Conservation (phyloP, 2,888 invertebrate species). For the Drosophila phalerata region DNA sequence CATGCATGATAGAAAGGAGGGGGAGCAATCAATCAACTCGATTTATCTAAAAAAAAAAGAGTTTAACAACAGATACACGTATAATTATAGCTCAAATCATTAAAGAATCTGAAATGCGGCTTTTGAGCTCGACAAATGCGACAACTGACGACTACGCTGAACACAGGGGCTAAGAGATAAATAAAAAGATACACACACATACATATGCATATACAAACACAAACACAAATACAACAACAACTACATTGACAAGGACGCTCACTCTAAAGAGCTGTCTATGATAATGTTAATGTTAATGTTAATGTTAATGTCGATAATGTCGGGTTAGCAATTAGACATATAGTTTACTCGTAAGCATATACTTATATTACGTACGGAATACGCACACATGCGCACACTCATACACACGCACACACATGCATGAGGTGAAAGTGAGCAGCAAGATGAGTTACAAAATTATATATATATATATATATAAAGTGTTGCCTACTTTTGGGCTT, state of each 20-base stretch:
- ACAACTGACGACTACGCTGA: slow-evolving; percentile 27
- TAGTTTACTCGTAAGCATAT: slow-evolving; percentile 22
- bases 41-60: neutral
- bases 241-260: neutral
- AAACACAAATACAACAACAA: neutral
- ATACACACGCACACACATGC: slow-evolving; percentile 13
- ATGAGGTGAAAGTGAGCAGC: slow-evolving; percentile 3
- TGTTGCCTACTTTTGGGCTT: slow-evolving; percentile 54
- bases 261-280: slow-evolving; percentile 7
- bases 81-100: neutral
- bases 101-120: slow-evolving; percentile 6
- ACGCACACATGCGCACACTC: slow-evolving; percentile 5
- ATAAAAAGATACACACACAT: neutral
- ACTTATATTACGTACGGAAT: slow-evolving; percentile 8
- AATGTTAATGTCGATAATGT: slow-evolving; percentile 12
- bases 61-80: neutral
- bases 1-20: slow-evolving; percentile 3
- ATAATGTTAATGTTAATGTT: too few species aligned
- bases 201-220: neutral
- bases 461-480: neutral
- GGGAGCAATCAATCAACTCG: slow-evolving; percentile 34
- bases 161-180: slow-evolving; percentile 14
- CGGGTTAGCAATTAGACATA: slow-evolving; percentile 36
- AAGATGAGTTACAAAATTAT: neutral
- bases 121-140: slow-evolving; percentile 29